Evolutionary conservation across 2,113 vertebrate genomes (phyloP).

Genomic region (Protobothrops flavoviridis): DNA sequence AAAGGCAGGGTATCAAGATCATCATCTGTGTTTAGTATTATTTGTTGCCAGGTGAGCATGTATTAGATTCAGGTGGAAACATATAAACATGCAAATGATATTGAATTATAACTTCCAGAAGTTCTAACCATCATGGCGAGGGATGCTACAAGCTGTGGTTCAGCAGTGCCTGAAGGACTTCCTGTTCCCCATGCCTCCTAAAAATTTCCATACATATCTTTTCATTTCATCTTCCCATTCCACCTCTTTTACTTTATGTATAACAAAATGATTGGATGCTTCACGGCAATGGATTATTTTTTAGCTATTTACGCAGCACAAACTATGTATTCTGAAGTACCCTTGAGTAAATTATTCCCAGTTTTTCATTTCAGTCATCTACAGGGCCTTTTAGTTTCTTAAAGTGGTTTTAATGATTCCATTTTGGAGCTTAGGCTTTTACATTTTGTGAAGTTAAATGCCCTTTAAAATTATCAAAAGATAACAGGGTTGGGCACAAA

Average conservation of each 20-base stretch:
- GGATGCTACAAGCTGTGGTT: neutral
- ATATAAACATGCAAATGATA: neutral
- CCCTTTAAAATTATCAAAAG: neutral
- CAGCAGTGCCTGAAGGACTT: neutral
- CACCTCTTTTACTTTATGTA: neutral
- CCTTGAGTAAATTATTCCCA: neutral
- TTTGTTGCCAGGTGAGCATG: neutral
- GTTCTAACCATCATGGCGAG: neutral
- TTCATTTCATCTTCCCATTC: neutral
- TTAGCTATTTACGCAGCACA: neutral
- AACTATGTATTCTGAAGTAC: neutral
- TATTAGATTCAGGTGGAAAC: neutral
- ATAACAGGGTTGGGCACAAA: neutral
- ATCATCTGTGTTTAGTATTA: neutral
- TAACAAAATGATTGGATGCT: neutral
- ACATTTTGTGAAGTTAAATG: neutral
- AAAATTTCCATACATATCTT: neutral
- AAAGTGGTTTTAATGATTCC: neutral
- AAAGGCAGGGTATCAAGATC: neutral
- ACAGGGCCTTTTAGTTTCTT: neutral
- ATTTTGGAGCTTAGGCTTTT: neutral
- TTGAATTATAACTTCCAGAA: neutral
- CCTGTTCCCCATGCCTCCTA: neutral
- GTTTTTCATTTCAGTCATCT: neutral
- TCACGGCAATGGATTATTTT: neutral